phyloP scores from a whole-genome alignment of 2,113 vertebrate genomes.

The Erythrolamprus reginae region DNA sequence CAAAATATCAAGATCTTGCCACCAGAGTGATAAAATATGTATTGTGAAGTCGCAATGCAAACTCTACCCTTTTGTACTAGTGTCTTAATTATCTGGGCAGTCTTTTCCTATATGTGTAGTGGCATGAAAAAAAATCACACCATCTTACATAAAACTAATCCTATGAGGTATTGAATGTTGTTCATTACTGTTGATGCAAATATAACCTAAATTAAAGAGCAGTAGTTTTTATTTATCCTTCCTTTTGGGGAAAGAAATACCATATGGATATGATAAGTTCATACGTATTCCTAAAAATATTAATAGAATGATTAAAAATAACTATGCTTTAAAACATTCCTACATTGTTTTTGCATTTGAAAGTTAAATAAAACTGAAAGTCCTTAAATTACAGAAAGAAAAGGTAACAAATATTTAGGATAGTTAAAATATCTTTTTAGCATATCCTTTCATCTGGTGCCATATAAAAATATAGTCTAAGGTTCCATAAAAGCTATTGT shows the following conservation, averaged over 20 bases:
- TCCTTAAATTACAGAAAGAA: background rate
- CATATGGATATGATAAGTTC: slow-evolving; percentile 2
- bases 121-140: background rate
- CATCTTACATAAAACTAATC: background rate
- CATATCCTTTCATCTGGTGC: background rate
- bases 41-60: background rate
- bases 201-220: background rate
- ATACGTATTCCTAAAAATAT: slow-evolving; percentile 6
- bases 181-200: background rate
- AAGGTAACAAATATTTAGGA: background rate
- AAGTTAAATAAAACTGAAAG: background rate
- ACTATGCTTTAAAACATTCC: background rate
- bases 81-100: background rate
- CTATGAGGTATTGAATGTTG: background rate
- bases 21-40: background rate
- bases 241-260: background rate
- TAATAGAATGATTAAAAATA: slow-evolving; percentile 14
- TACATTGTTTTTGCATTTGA: background rate
- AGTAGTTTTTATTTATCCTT: background rate
- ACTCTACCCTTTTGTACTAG: background rate
- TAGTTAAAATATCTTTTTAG: background rate
- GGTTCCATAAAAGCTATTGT: background rate
- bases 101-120: background rate
- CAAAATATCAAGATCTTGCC: background rate
- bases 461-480: background rate